Base-by-base conservation (phyloP, 2,888 invertebrate genomes). In the Geophilus truncorum region DNA sequence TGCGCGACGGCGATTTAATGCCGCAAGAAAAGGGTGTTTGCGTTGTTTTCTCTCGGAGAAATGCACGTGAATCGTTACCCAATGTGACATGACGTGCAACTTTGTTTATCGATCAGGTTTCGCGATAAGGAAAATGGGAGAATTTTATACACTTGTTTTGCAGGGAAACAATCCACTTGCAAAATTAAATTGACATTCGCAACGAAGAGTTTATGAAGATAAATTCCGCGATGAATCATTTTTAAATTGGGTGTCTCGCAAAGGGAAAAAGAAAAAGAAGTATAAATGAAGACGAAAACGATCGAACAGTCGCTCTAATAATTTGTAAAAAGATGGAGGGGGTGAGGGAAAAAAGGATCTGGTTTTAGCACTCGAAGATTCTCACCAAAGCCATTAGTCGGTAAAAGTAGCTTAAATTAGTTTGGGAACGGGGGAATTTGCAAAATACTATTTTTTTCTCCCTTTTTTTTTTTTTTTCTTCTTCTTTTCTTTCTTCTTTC, bases 371-470 rank as follows among this genome's bases (percentile, higher is more conserved):
- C 70, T 70, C 70, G 70, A 70, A 25, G 70, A 70, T 6, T 70
- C 70, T 70, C 70, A 70, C 70, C 70, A 70, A 70, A 70, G 70
- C 70, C 70, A 70, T 70, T 70, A 70, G 70, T 70, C 70, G 70
- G 70, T 70, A 70, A 70, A 70, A 70, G 70, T 70, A 70, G 70
- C 70, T 70, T 70, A 70, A 70, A 70, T 70, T 70, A 70, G 70
- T 70, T 28, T 70, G 70, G 70, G 70, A 70, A 10, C 70, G 25
- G 70, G 70, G 70, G 70, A 70, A 23, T 70, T 70, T 70, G 45
- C 45, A 45, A 45, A 45, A 45, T 45, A 45, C 45, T 45, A 12
- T 45, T 4, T 32, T 32, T 32, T 18, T 18, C 5, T 18, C 6
- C 15, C 15, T 45, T 45, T 45, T 45, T 45, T 45, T 7, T 18